Conservation (phyloP, 2,797 vertebrate genomes). For the Sciurus carolinensis region DNA sequence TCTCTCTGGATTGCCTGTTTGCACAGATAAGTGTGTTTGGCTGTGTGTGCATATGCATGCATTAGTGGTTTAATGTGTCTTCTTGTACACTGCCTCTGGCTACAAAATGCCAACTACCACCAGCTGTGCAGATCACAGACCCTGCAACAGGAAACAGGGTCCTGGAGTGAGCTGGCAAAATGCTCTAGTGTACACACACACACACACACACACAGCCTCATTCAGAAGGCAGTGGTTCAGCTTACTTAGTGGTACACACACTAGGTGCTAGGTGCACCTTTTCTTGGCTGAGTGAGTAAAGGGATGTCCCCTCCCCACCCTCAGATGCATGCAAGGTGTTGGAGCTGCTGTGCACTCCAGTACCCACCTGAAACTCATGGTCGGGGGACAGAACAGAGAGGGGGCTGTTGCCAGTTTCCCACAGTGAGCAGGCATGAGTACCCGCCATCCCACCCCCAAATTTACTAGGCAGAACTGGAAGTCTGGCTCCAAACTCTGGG, state of each 20-base stretch:
- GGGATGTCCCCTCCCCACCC: not conserved
- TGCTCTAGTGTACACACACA: not conserved
- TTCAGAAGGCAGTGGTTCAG: conserved; percentile 46
- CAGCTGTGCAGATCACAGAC: conserved; percentile 60
- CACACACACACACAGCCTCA: not conserved
- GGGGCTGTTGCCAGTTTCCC: not conserved
- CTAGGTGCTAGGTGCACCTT: not conserved
- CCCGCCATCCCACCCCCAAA: not conserved
- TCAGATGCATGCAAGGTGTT: not conserved
- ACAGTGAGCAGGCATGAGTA: not conserved
- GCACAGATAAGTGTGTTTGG: not conserved
- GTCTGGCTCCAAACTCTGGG: conserved; percentile 29
- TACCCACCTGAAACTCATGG: not conserved
- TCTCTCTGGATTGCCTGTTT: conserved; percentile 10
- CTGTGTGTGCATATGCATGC: not conserved
- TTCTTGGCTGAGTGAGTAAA: not conserved
- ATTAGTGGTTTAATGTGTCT: not conserved
- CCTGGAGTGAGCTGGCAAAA: conserved; percentile 56
- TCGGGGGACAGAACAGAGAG: not conserved
- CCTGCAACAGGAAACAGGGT: conserved; percentile 48
- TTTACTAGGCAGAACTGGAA: not conserved
- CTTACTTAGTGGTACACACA: not conserved
- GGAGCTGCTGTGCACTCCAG: not conserved
- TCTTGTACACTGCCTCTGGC: conserved; percentile 52
- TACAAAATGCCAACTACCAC: not conserved